Evolutionary conservation across 1,140 invertebrate genomes (phyloP).

Genomic region (Pararge aegeria): DNA sequence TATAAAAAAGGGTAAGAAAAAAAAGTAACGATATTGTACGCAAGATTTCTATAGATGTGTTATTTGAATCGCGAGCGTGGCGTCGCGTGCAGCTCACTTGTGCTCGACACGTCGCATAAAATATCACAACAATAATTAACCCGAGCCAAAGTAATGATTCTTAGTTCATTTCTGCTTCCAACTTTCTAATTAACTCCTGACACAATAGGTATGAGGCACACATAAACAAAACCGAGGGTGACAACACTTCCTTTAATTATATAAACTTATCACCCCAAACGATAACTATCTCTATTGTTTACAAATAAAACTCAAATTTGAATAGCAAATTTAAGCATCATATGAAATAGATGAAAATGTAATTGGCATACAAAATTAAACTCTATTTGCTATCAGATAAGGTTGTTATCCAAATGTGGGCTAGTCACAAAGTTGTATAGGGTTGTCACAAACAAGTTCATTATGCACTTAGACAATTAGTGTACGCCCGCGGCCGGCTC

Average conservation of each 20-base stretch:
- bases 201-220: slow-evolving; percentile 50
- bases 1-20: no score
- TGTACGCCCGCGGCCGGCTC: slow-evolving; percentile 61
- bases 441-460: slow-evolving; percentile 72
- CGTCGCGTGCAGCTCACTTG: neutral
- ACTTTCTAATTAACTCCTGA: slow-evolving; percentile 72
- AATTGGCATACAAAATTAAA: slow-evolving; percentile 20
- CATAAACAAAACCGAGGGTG: slow-evolving; percentile 58
- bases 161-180: slow-evolving; percentile 34
- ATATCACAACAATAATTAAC: slow-evolving; percentile 17
- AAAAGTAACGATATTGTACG: no score
- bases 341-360: neutral
- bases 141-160: slow-evolving; percentile 21
- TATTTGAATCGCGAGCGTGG: neutral
- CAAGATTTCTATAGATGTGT: no score
- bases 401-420: slow-evolving; percentile 26
- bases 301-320: slow-evolving; percentile 6
- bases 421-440: slow-evolving; percentile 46
- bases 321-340: neutral
- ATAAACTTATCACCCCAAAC: slow-evolving; percentile 28
- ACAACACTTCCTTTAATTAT: slow-evolving; percentile 55
- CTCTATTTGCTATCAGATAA: slow-evolving; percentile 11
- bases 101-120: slow-evolving; percentile 6
- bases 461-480: slow-evolving; percentile 78
- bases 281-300: slow-evolving; percentile 14